Percentiles rank a stretch among this genome's conserved stretches.
These are phyloP conservation scores for Notiomystis cincta DNA, from an alignment of 2,113 vertebrate species.

Conservation along the genomic window DNA sequence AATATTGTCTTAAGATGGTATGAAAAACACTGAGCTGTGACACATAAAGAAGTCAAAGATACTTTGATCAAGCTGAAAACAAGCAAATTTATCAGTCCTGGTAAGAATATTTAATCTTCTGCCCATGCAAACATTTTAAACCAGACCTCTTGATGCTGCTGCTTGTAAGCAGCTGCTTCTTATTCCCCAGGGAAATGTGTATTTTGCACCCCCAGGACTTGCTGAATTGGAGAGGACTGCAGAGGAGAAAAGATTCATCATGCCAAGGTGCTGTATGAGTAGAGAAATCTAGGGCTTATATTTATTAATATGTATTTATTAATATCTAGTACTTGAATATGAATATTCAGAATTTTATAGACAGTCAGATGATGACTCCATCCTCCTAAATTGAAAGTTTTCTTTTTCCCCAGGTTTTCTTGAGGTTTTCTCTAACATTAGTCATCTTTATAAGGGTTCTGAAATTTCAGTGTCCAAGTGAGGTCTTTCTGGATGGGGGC, in stretches of 20 bases:
- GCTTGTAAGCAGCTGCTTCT: background rate
- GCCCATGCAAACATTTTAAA: background rate
- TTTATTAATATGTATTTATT: background rate
- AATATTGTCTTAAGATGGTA: background rate
- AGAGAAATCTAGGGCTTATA: background rate
- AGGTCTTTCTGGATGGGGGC: background rate
- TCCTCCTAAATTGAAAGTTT: background rate
- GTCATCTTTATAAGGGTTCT: background rate
- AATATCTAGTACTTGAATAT: background rate
- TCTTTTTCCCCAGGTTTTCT: background rate
- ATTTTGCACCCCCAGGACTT: background rate
- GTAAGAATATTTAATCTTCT: background rate
- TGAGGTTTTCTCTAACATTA: background rate
- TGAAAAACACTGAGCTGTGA: background rate
- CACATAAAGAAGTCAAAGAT: background rate
- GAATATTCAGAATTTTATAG: background rate
- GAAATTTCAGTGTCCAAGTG: background rate
- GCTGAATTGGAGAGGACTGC: background rate
- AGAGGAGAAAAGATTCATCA: background rate
- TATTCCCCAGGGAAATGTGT: background rate
- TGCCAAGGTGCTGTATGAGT: background rate
- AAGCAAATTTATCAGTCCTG: background rate
- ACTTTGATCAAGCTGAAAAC: background rate
- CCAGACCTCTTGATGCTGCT: background rate
- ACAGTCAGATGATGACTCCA: background rate